These are phyloP conservation scores for Ennomos quercinarius DNA, from an alignment of 2,888 invertebrate species.

Conservation along the genomic window DNA sequence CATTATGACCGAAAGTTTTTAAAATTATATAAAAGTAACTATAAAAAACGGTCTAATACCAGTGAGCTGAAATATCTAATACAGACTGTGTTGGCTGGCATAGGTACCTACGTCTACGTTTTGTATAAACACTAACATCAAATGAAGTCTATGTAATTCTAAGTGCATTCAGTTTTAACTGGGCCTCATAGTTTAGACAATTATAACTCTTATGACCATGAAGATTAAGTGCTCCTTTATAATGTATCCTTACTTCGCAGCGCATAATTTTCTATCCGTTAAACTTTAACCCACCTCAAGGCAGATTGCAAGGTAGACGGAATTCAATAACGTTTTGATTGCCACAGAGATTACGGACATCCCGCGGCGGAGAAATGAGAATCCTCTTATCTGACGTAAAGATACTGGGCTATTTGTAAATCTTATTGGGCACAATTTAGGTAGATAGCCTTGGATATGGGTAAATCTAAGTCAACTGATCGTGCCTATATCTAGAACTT, in stretches of 20 bases:
- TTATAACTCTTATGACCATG: neutral
- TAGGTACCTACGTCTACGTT: too few species aligned
- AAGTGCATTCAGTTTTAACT: too few species aligned
- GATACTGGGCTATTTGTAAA: constrained; percentile 21
- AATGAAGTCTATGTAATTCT: too few species aligned
- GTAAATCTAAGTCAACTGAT: too few species aligned
- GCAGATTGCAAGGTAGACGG: constrained; percentile 44
- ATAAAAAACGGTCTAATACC: too few species aligned
- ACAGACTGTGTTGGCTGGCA: too few species aligned
- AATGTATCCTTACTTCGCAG: constrained; percentile 9
- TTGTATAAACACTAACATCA: too few species aligned
- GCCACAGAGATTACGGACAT: constrained; percentile 52
- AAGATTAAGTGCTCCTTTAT: neutral
- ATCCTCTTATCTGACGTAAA: constrained; percentile 18
- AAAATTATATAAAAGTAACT: too few species aligned
- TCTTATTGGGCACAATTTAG: neutral
- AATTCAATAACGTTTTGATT: constrained; percentile 64
- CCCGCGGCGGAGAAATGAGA: constrained; percentile 46
- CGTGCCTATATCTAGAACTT: too few species aligned
- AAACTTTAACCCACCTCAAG: constrained; percentile 57
- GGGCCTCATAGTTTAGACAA: neutral
- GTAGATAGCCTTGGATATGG: too few species aligned
- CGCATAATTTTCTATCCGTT: constrained; percentile 45
- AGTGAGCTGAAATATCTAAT: too few species aligned
- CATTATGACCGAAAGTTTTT: too few species aligned